phyloP scores from a whole-genome alignment of 2,888 invertebrate genomes.

The Xiphydria camelus region DNA sequence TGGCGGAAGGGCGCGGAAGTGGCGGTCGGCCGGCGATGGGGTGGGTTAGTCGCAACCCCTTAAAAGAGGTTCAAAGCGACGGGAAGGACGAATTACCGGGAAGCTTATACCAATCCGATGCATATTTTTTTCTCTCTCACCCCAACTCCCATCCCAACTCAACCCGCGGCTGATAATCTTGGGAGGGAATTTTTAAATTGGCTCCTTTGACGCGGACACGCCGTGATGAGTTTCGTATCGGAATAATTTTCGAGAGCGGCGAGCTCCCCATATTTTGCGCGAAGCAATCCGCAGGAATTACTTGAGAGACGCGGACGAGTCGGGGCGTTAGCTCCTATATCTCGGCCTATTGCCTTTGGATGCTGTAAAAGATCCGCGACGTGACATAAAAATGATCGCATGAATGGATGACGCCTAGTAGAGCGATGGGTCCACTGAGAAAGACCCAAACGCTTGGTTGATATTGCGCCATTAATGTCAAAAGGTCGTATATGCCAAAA shows the following conservation, averaged over 20 bases:
- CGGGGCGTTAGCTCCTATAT: too few species aligned
- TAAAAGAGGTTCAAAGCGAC: constrained; percentile 48
- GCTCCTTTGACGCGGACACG: constrained; percentile 54
- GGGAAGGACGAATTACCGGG: constrained; percentile 49
- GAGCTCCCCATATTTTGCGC: too few species aligned
- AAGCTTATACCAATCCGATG: constrained; percentile 52
- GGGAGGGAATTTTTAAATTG: constrained; percentile 57
- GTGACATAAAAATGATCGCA: too few species aligned
- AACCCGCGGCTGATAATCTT: constrained; percentile 44
- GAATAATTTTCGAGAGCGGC: constrained; percentile 50
- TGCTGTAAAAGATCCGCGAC: too few species aligned
- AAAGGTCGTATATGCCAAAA: too few species aligned
- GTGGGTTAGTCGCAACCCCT: constrained; percentile 20
- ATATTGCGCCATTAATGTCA: too few species aligned
- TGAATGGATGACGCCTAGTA: too few species aligned
- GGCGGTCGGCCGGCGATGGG: background rate
- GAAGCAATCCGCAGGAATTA: too few species aligned
- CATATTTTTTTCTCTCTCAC: constrained; percentile 22
- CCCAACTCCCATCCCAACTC: constrained; percentile 7
- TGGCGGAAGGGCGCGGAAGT: constrained; percentile 5
- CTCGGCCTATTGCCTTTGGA: too few species aligned
- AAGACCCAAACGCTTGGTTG: too few species aligned
- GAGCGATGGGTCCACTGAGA: too few species aligned
- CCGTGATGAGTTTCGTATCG: constrained; percentile 56
- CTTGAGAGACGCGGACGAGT: too few species aligned